Evolutionary conservation across 2,113 vertebrate genomes (phyloP), one percentile per base, ranked within the genome.

Genomic region (Elanoides forficatus): DNA sequence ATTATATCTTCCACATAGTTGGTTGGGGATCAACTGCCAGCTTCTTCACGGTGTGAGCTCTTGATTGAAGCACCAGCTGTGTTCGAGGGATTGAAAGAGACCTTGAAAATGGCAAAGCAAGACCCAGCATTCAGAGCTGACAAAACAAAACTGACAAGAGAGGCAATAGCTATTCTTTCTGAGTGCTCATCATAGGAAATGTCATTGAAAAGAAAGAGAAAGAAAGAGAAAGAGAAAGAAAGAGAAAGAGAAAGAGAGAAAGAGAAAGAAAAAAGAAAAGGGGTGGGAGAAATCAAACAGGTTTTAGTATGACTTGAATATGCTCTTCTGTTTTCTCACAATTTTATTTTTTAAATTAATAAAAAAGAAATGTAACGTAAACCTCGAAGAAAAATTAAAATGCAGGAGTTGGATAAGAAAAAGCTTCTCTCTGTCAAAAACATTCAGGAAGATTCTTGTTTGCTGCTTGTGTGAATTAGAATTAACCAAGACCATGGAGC

Each of bases 71-170:
- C 40, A 8, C 97, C 97, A 98, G 97, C 98, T 98, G 98, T 93
- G 98, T 98, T 96, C 95, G 95, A 91, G 95, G 97, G 85, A 97
- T 97, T 98, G 96, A 98, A 98, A 98, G 96, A 97, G 97, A 98
- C 97, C 98, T 98, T 97, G 97, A 96, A 98, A 98, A 98, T 97
- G 97, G 96, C 97, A 97, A 98, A 96, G 97, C 95, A 95, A 98
- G 97, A 97, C 95, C 96, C 95, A 93, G 95, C 70, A 88, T 97
- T 97, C 96, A 80, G 97, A 97, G 81, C 96, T 98, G 97, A 97
- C 95, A 97, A 97, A 98, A 97, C 95, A 97, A 97, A 96, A 95
- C 96, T 97, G 97, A 95, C 58, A 95, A 93, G 97, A 97, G 95
- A 95, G 66, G 96, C 94, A 92, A 96, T 90, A 93, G 81, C 94